Conservation (phyloP, 2,888 invertebrate species). For the Lacanobia wlatinum region DNA sequence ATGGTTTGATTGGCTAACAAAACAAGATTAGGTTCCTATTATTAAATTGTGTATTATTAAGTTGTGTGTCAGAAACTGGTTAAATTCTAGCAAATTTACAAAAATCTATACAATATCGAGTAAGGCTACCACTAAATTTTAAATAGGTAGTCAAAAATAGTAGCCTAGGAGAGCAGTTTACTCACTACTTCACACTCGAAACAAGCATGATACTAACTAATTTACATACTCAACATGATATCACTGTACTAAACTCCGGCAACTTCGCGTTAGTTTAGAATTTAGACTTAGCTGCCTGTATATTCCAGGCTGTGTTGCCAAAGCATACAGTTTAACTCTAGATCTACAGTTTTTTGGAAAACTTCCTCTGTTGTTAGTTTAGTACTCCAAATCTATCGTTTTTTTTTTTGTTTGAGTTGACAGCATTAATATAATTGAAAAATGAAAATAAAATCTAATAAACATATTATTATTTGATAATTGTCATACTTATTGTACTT, state of each 20-base stretch:
- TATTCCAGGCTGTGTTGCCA: background rate
- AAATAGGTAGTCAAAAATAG: background rate
- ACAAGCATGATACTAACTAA: conserved; percentile 36
- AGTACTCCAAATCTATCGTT: no score
- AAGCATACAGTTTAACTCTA: background rate
- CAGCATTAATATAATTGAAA: no score
- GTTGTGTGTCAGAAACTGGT: no score
- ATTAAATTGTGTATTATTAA: no score
- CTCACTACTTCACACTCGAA: conserved; percentile 5
- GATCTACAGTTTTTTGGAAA: background rate
- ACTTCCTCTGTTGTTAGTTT: background rate
- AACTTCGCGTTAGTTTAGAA: conserved; percentile 34
- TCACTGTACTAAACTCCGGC: conserved; percentile 35
- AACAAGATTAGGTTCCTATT: no score
- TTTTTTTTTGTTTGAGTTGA: no score
- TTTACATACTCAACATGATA: conserved; percentile 44
- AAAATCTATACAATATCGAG: no score
- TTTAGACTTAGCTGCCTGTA: conserved; percentile 16
- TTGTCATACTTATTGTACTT: no score
- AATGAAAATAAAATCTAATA: no score
- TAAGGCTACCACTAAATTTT: background rate
- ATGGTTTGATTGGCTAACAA: no score
- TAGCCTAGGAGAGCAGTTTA: background rate
- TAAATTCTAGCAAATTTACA: no score
- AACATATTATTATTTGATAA: no score